A percentile compares a stretch with the other conserved stretches of the same genome.
phyloP scores from a whole-genome alignment of 92 coral and sea anemone genomes.

The Epizoanthus scotinus region DNA sequence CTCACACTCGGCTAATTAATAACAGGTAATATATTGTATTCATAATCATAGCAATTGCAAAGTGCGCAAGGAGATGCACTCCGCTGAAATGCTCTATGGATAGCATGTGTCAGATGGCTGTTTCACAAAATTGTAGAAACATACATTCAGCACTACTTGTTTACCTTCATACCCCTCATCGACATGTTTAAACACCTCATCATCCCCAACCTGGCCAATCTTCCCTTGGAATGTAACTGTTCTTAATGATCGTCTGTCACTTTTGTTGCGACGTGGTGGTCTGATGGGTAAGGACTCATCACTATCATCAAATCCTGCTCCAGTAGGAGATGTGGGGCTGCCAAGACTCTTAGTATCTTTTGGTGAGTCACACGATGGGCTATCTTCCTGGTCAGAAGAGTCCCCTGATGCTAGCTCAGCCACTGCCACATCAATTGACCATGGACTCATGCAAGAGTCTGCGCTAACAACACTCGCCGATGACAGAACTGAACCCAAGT shows the following conservation, averaged over 20 bases:
- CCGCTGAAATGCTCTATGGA: too few relatives aligned
- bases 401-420: slow-evolving; percentile 82
- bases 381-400: slow-evolving; percentile 77
- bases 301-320: slow-evolving; percentile 21
- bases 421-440: slow-evolving; percentile 80
- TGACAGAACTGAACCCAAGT: slow-evolving; percentile 34
- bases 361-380: slow-evolving; percentile 35
- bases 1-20: too few relatives aligned
- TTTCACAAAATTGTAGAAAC: too few relatives aligned
- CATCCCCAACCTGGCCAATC: slow-evolving; percentile 55
- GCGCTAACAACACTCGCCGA: slow-evolving; percentile 66
- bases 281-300: slow-evolving; percentile 62
- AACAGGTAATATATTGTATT: too few relatives aligned
- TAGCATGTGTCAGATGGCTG: too few relatives aligned
- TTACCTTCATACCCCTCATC: slow-evolving; percentile 86
- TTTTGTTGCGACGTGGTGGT: slow-evolving; percentile 83
- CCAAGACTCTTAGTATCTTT: slow-evolving; percentile 38
- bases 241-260: slow-evolving; percentile 68
- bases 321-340: slow-evolving; percentile 29
- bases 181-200: slow-evolving; percentile 75
- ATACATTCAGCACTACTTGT: neutral
- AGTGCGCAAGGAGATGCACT: too few relatives aligned
- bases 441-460: slow-evolving; percentile 81
- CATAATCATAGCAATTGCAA: too few relatives aligned
- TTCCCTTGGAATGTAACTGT: slow-evolving; percentile 65